Evolutionary conservation across 1,140 invertebrate genomes (phyloP).

Genomic region (Lepidurus arcticus): DNA sequence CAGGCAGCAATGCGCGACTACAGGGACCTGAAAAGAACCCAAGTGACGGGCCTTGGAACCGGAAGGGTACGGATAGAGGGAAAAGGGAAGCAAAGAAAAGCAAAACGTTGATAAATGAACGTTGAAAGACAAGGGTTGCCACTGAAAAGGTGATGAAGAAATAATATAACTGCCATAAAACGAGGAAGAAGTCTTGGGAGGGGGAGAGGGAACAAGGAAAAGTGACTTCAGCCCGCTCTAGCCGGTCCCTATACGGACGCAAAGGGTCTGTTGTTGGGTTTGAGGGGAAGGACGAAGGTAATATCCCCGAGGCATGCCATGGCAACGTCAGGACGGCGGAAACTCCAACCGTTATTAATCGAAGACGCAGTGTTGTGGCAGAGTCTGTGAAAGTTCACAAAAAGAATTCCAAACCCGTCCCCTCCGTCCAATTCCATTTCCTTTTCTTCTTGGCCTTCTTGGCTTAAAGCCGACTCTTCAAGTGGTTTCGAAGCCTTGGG

Average conservation of each 20-base stretch:
- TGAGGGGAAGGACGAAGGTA: background rate
- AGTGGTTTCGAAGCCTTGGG: too few relatives aligned
- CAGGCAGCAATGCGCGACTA: slow-evolving; percentile 9
- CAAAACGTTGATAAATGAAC: background rate
- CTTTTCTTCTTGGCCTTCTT: too few relatives aligned
- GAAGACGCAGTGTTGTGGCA: background rate
- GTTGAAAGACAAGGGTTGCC: slow-evolving; percentile 5
- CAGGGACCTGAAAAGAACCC: background rate
- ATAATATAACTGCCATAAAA: background rate
- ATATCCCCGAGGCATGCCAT: slow-evolving; percentile 18
- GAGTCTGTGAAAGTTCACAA: background rate
- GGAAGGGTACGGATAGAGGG: background rate
- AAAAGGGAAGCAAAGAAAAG: slow-evolving; percentile 17
- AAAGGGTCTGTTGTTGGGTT: background rate
- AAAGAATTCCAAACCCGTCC: background rate
- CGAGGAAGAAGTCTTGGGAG: background rate
- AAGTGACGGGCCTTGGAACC: background rate
- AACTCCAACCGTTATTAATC: background rate
- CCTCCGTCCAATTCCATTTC: background rate
- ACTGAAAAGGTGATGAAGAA: background rate
- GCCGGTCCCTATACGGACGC: background rate
- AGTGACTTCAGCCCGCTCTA: slow-evolving; percentile 23
- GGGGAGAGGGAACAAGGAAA: background rate
- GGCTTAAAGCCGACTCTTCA: too few relatives aligned
- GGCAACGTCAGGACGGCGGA: slow-evolving; percentile 22